Evolutionary conservation across 53 echinoderm and acorn worm genomes (phyloP).

Genomic region (Paelopatides confundens): DNA sequence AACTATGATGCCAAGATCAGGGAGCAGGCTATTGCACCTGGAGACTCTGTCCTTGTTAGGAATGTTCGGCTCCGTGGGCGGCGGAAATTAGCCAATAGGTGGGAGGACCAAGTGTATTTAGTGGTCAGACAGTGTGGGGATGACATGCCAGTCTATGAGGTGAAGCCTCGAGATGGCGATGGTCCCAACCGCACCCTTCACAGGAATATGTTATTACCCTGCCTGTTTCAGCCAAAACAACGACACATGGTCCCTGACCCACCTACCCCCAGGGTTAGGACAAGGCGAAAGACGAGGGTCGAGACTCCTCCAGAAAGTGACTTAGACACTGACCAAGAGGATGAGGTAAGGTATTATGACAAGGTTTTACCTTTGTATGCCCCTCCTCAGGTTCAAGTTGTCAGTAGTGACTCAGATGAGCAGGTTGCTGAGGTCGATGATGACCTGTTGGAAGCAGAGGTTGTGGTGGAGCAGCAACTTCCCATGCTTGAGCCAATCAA

Average conservation of each 20-base stretch:
- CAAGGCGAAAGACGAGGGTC: background rate
- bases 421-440: background rate
- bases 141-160: constrained; percentile 11
- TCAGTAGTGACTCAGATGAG: background rate
- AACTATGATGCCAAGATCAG: constrained; percentile 48
- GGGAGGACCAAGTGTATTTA: constrained; percentile 29
- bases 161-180: constrained; percentile 15
- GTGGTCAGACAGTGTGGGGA: constrained; percentile 50
- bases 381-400: background rate
- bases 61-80: constrained; percentile 41
- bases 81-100: constrained; percentile 52
- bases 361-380: background rate
- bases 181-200: background rate
- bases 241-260: background rate
- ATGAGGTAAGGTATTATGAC: background rate
- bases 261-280: background rate
- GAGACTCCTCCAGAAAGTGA: background rate
- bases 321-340: background rate
- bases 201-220: constrained; percentile 10
- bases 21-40: constrained; percentile 39
- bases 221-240: background rate
- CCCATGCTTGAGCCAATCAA: background rate
- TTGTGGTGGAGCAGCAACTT: background rate
- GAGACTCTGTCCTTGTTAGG: constrained; percentile 60
- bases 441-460: background rate